Base-by-base conservation (phyloP, 2,888 invertebrate species). In the Macrophya annulata region DNA sequence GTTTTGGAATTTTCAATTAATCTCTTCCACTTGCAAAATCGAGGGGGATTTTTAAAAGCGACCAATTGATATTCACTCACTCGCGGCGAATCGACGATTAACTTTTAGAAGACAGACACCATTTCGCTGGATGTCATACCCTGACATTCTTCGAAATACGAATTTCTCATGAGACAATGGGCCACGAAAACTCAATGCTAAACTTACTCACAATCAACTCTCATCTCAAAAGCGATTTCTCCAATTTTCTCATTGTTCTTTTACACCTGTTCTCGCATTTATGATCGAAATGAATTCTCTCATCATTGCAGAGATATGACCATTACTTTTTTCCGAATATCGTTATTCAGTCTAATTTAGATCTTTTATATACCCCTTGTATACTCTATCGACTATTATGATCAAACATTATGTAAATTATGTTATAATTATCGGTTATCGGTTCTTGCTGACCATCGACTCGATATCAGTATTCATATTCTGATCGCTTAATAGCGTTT, bases 1-100 rank as follows among this genome's bases (percentile, higher is more conserved):
- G 77, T 77, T 65, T 81, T 62, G 62, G 81, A 81, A 81, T 77
- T 77, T 77, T 77, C 77, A 77, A 77, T 77, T 55, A 77, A 77
- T 77, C 51, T 77, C n/a, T 55, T 37, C 43, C 55, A 25, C 72
- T 45, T 45, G 40, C 40, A 48, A 62, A 43, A 81, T 17, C 31
- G 37, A 62, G 37, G 31, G 15, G 77, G 72, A 45, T 40, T 77
- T 55, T 77, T 10, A 77, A 48, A 77, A 31, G n/a, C 51, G 15
- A 31, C 77, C 51, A 55, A 77, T 51, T 77, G 77, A 77, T 77
- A 77, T 51, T 55, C 77, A 77, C 48, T 77, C 31, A 51, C 55
- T 48, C 77, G 45, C 43, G 17, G 37, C 25, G 10, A 77, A 51
- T 77, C 77, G 77, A 51, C 55, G 77, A 77, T 77, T 77, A 76